A percentile compares a stretch with the other conserved stretches of the same genome.
These are phyloP conservation scores for Timandra comae DNA, from an alignment of 2,888 invertebrate species.

Conservation along the genomic window DNA sequence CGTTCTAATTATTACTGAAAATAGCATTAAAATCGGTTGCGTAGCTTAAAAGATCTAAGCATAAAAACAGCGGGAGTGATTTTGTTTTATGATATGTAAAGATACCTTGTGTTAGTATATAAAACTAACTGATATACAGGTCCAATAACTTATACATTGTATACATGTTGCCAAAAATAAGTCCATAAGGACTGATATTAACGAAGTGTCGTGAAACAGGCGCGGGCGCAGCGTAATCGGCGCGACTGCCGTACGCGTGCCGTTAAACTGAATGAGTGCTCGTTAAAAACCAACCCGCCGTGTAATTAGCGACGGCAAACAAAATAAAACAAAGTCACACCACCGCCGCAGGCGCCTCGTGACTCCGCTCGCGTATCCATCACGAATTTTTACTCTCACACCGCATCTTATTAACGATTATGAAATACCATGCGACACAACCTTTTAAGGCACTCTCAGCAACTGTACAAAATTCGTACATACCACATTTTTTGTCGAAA, in stretches of 20 bases:
- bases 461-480: too few relatives aligned
- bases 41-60: too few relatives aligned
- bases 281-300: constrained; percentile 61
- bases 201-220: constrained; percentile 31
- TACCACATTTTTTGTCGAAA: too few relatives aligned
- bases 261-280: constrained; percentile 60
- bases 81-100: too few relatives aligned
- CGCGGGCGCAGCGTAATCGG: constrained; percentile 21
- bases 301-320: constrained; percentile 60
- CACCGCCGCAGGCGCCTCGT: constrained; percentile 53
- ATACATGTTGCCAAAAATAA: constrained; percentile 27
- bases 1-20: too few relatives aligned
- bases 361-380: constrained; percentile 65
- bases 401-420: constrained; percentile 67
- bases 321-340: constrained; percentile 52
- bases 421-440: constrained; percentile 65
- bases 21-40: too few relatives aligned
- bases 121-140: too few relatives aligned
- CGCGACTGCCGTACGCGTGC: constrained; percentile 39
- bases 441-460: constrained; percentile 53
- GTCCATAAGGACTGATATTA: constrained; percentile 31
- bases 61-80: too few relatives aligned
- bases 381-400: constrained; percentile 65
- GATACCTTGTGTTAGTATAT: too few relatives aligned
- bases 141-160: constrained; percentile 14